These are phyloP conservation scores for Lithobates pipiens DNA, from an alignment of 2,797 vertebrate species.

Conservation along the genomic window DNA sequence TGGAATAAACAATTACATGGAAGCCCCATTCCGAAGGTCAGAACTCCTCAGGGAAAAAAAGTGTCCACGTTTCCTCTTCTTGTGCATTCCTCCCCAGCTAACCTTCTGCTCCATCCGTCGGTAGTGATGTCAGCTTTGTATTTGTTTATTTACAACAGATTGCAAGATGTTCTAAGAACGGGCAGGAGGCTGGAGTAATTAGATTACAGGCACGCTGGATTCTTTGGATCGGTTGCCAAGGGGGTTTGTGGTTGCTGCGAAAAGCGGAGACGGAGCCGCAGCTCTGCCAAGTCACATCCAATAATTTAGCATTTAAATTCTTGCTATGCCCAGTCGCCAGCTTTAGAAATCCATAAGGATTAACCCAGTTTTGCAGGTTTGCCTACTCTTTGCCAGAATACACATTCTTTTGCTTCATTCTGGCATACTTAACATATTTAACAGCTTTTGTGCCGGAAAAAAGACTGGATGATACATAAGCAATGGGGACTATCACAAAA, in stretches of 20 bases:
- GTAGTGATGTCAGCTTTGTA: slow-evolving; percentile 26
- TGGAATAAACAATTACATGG: slow-evolving; percentile 14
- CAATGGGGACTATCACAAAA: no score
- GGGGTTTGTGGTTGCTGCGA: not conserved
- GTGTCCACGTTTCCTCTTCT: slow-evolving; percentile 17
- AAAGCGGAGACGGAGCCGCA: not conserved
- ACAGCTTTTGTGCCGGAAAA: not conserved
- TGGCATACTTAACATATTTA: slow-evolving; percentile 15
- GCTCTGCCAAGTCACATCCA: slow-evolving; percentile 5
- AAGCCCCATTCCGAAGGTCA: slow-evolving; percentile 5
- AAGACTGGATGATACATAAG: no score
- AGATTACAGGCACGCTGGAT: not conserved
- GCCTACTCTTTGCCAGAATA: slow-evolving; percentile 17
- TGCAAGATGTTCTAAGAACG: slow-evolving; percentile 18
- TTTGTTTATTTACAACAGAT: slow-evolving; percentile 55
- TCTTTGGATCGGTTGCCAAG: slow-evolving; percentile 6
- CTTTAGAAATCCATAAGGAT: slow-evolving; percentile 20
- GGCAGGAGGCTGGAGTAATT: slow-evolving; percentile 18
- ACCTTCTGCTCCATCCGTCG: not conserved
- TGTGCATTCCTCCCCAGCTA: not conserved
- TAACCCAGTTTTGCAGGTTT: slow-evolving; percentile 20
- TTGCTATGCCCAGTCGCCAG: not conserved
- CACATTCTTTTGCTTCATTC: not conserved
- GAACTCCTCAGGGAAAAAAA: not conserved
- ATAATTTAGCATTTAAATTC: slow-evolving; percentile 8